Base-by-base conservation (phyloP, 92 coral and sea anemone species). In the Montipora capitata region DNA sequence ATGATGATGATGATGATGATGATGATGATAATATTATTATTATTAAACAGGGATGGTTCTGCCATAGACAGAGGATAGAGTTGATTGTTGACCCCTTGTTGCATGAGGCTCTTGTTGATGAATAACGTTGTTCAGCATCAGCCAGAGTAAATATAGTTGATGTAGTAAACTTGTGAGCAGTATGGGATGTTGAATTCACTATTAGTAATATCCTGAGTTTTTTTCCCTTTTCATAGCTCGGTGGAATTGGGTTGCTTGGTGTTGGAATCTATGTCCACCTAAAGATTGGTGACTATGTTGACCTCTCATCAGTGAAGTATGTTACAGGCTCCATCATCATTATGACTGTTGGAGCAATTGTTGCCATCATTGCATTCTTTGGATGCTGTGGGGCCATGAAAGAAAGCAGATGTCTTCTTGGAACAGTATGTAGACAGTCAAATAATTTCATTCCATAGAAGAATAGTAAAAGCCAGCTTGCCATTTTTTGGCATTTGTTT, bases 301-400 rank as follows among this genome's bases (percentile, higher is more conserved):
- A 93, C n/a, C 87, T 95, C 12, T 81, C 90, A 5, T 76, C 93
- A 2, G 95, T 95, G 58, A 93, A 91, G 78, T 95, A 91, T 79
- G 78, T 91, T 15, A 98, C 99, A 20, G 99, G 95, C 3, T 92
- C 99, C 57, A 98, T 90, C 76, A 86, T 98, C 43, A 92, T 98
- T 18, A 94, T 98, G 35, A 93, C 90, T 40, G 99, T 86, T 4
- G 99, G 99, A 39, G 98, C 94, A 10, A 61, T 94, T 63, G 84
- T 96, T 81, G 89, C 98, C 10, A 57, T 94, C 2, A 91, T 98
- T 3, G 90, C 99, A 6, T 98, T 98, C 98, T 96, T 94, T 91
- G 99, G 99, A 57, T 98, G 99, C 91, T 96, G 96, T 88, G 99
- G 99, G n/a, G 98, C 99, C 44, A 78, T 86, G 76, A 96, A 91